phyloP scores from a whole-genome alignment of 2,797 vertebrate genomes.

The Urophycis tenuis region DNA sequence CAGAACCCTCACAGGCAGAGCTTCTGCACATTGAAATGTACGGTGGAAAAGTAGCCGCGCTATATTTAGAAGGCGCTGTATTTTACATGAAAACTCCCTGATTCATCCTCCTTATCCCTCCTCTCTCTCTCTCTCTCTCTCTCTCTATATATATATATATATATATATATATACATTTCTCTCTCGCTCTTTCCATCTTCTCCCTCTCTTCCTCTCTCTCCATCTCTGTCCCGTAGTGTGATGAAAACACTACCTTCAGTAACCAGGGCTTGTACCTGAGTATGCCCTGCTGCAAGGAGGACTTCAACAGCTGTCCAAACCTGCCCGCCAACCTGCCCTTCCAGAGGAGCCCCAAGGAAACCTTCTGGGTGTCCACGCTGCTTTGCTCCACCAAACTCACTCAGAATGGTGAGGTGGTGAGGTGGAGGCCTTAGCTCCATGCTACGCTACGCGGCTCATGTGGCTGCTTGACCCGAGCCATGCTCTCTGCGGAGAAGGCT shows the following conservation, averaged over 20 bases:
- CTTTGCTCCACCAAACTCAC: conserved; percentile 98
- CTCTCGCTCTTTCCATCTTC: not conserved
- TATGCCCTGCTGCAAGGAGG: conserved; percentile 96
- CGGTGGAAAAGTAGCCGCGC: not conserved
- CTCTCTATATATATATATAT: too few species aligned
- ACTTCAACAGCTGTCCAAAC: conserved; percentile 94
- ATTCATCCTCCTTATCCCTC: not conserved
- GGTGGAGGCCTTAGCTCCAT: not conserved
- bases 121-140: not conserved
- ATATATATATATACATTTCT: not conserved
- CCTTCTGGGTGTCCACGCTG: conserved; percentile 92
- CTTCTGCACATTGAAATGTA: not conserved
- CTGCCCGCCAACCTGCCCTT: conserved; percentile 94
- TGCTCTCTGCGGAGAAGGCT: not conserved
- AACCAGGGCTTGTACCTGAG: conserved; percentile 96
- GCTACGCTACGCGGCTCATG: not conserved
- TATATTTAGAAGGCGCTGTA: conserved; percentile 2
- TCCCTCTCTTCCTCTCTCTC: not conserved
- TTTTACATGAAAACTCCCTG: not conserved
- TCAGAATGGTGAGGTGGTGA: conserved; percentile 80
- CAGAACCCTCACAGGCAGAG: not conserved
- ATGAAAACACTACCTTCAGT: conserved; percentile 96
- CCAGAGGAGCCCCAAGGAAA: conserved; percentile 96
- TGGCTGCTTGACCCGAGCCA: too few species aligned
- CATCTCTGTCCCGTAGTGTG: conserved; percentile 72